These are phyloP conservation scores for Neolamprologus variostigma DNA, from an alignment of 2,113 vertebrate genomes.

Conservation along the genomic window DNA sequence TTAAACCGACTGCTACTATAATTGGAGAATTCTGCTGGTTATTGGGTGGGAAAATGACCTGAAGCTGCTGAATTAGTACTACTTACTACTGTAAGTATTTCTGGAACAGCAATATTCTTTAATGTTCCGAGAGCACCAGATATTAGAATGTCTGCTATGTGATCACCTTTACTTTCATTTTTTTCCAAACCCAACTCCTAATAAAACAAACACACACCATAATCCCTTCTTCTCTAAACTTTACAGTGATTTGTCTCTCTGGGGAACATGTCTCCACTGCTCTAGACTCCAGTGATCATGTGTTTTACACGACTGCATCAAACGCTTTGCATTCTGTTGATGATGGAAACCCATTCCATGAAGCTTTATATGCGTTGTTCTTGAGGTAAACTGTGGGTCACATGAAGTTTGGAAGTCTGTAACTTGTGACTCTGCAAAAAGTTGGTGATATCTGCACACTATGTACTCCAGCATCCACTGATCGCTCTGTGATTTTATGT, in stretches of 20 bases:
- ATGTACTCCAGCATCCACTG: neutral
- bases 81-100: neutral
- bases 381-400: neutral
- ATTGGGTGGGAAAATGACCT: neutral
- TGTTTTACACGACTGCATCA: neutral
- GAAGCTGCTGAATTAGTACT: neutral
- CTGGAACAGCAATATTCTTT: neutral
- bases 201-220: neutral
- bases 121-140: neutral
- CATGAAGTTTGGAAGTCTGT: neutral
- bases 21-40: neutral
- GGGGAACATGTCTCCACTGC: fast-evolving
- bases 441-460: neutral
- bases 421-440: neutral
- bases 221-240: fast-evolving
- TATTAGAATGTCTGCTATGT: neutral
- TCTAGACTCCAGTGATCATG: neutral
- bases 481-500: neutral
- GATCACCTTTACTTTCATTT: neutral
- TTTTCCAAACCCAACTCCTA: neutral
- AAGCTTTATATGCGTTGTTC: fast-evolving
- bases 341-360: neutral
- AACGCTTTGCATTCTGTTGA: neutral
- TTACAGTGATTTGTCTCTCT: neutral
- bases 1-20: neutral